Evolutionary conservation across 2,797 vertebrate species (phyloP), one percentile per base, ranked within the genome.

Genomic region (Acrossocheilus wenchowensis): DNA sequence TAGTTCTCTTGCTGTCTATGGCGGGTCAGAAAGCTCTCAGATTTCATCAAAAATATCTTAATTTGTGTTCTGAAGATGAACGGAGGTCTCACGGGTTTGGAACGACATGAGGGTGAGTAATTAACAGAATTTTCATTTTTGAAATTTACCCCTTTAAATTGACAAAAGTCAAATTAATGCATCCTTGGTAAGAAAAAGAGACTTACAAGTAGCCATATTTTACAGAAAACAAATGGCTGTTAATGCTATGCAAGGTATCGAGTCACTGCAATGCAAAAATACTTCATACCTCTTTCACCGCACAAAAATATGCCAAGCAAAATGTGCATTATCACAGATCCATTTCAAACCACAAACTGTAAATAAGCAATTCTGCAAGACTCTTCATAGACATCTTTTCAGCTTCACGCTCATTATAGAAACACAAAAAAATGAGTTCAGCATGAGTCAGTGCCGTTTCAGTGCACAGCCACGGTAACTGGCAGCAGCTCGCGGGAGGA

Each of bases 401-500:
- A 66, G 43, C 43, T 48, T 5, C 5, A 26, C 11, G 5, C 45
- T 78, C 43, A 68, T 78, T 84, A 68, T 12, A 50, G 26, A 75
- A 41, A 50, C 21, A 69, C 57, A 48, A 11, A 64, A 36, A 39
- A 39, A 23, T 66, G 11, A 41, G 14, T 19, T 73, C 15, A 39
- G 34, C 14, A 41, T 82, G 36, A 57, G 30, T 79, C 39, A 75
- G 71, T 19, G 73, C 10, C 26, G 74, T 68, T 81, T 93, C 93
- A 95, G 62, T 93, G 94, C 83, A 93, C 91, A 41, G 93, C 92
- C 41, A 92, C 94, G 0, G 93, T 93, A 78, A 95, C 92, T 0
- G 95, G 93, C 88, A 93, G 66, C 2, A 95, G 91, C 36, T 94
- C 94, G 41, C 94, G 91, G 8, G 92, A 92, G 41, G 93, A 94